Evolutionary conservation across 2,113 vertebrate species (phyloP).

Genomic region (Nannobrachium achirus): DNA sequence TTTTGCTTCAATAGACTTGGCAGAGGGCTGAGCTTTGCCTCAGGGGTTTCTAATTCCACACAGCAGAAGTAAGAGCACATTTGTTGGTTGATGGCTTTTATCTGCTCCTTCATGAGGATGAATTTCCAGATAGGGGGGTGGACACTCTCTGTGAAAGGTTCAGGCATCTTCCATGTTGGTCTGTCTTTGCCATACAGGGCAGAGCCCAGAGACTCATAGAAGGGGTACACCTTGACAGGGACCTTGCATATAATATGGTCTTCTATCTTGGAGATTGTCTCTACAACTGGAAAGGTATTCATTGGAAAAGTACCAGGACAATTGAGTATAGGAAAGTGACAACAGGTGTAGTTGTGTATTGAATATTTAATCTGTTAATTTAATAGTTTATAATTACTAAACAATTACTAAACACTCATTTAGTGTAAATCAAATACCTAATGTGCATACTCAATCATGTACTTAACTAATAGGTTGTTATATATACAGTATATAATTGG

Average conservation of each 20-base stretch:
- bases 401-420: neutral
- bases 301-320: neutral
- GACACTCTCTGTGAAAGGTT: conserved; percentile 77
- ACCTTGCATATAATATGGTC: conserved; percentile 69
- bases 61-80: conserved; percentile 80
- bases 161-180: conserved; percentile 80
- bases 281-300: conserved; percentile 75
- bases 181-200: conserved; percentile 84
- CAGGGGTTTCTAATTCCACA: conserved; percentile 54
- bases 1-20: conserved; percentile 76
- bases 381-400: neutral
- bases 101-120: conserved; percentile 67
- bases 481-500: neutral
- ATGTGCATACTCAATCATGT: neutral
- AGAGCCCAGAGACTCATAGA: conserved; percentile 76
- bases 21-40: conserved; percentile 78
- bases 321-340: neutral
- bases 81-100: conserved; percentile 69
- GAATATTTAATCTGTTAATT: neutral
- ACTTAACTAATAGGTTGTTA: neutral
- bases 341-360: neutral
- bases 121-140: conserved; percentile 76
- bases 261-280: conserved; percentile 69
- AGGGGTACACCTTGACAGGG: conserved; percentile 82
- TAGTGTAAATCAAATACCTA: neutral